These are phyloP conservation scores for Parasteatoda lunata DNA, from an alignment of 2,888 invertebrate species.

Conservation along the genomic window DNA sequence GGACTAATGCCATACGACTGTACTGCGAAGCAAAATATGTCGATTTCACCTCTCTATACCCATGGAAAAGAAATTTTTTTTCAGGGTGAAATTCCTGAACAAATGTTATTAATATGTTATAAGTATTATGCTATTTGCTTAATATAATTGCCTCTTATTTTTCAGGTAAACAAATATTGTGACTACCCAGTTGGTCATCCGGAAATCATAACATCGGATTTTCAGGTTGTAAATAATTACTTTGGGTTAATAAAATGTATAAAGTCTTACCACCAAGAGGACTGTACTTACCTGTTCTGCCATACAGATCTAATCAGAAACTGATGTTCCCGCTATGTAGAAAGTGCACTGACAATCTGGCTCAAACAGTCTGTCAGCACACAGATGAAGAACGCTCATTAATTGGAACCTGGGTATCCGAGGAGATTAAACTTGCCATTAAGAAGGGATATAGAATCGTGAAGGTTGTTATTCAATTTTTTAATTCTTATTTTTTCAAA, in stretches of 20 bases:
- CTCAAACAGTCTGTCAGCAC: constrained; percentile 69
- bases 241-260: constrained; percentile 71
- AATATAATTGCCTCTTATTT: constrained; percentile 1
- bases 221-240: constrained; percentile 65
- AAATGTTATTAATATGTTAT: neutral
- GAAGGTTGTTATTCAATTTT: constrained; percentile 65
- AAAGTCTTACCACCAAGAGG: constrained; percentile 71
- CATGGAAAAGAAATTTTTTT: constrained; percentile 67
- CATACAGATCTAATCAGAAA: constrained; percentile 69
- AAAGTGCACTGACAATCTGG: constrained; percentile 68
- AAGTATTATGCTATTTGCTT: neutral
- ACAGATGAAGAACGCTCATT: constrained; percentile 70
- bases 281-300: constrained; percentile 72
- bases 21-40: constrained; percentile 70
- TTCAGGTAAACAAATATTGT: neutral
- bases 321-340: constrained; percentile 71
- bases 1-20: constrained; percentile 71
- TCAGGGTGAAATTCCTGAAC: neutral
- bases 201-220: constrained; percentile 60
- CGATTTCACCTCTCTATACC: constrained; percentile 71
- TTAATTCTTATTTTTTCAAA: neutral
- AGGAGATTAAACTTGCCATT: constrained; percentile 71
- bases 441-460: constrained; percentile 71
- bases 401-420: constrained; percentile 71
- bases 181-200: constrained; percentile 71